Percentiles rank a stretch among this genome's conserved stretches.
phyloP scores from a whole-genome alignment of 2,113 vertebrate species.

The Callorhinus ursinus region DNA sequence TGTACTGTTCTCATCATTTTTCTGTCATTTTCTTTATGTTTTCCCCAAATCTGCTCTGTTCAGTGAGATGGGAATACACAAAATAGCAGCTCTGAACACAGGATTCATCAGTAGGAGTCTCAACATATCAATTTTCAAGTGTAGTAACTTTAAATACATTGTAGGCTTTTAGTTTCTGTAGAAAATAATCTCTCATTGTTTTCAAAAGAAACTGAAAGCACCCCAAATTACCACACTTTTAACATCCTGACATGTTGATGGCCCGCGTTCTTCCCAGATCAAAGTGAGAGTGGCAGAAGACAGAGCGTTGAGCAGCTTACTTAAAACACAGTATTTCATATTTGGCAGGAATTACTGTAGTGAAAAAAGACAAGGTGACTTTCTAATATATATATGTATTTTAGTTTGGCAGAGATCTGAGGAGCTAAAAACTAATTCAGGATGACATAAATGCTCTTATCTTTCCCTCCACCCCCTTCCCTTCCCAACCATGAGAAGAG shows the following conservation, averaged over 20 bases:
- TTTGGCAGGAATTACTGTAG: conserved; percentile 83
- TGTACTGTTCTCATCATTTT: background rate
- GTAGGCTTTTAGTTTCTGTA: conserved; percentile 81
- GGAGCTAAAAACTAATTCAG: conserved; percentile 84
- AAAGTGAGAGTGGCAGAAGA: conserved; percentile 84
- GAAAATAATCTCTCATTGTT: conserved; percentile 82
- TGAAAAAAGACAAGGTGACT: conserved; percentile 85
- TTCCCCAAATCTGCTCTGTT: conserved; percentile 63
- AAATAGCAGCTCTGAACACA: conserved; percentile 66
- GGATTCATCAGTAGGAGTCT: conserved; percentile 74
- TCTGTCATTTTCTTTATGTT: conserved; percentile 71
- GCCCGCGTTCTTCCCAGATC: conserved; percentile 83
- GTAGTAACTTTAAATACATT: conserved; percentile 79
- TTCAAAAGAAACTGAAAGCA: conserved; percentile 81
- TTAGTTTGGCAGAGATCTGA: conserved; percentile 82
- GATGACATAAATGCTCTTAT: conserved; percentile 82
- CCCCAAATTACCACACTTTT: conserved; percentile 85
- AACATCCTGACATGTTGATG: conserved; percentile 84
- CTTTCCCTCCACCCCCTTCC: conserved; percentile 62
- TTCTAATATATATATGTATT: conserved; percentile 68
- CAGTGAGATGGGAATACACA: conserved; percentile 66
- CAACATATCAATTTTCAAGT: conserved; percentile 82
- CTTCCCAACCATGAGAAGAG: conserved; percentile 49
- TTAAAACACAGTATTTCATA: conserved; percentile 81
- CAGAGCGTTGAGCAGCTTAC: conserved; percentile 74